Evolutionary conservation across 2,888 invertebrate genomes (phyloP), one percentile per base, ranked within the genome.

Genomic region (Troides aeacus): DNA sequence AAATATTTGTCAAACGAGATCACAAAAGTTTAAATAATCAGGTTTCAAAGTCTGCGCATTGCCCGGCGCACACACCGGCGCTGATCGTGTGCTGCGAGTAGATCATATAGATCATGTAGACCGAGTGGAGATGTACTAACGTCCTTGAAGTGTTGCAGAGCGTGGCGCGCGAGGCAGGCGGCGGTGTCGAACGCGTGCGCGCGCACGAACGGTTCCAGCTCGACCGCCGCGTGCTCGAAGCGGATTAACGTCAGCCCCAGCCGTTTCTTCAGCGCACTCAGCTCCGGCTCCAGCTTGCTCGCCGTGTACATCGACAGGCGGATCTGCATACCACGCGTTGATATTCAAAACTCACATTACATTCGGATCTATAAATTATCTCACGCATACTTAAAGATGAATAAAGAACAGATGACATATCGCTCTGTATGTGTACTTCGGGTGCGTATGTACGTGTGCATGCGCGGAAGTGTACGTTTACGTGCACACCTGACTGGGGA

Each of bases 191-290:
- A 99, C 68, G 96, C 96, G 93, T 99, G 97, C 79, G 95, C 94
- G 77, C 97, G 95, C 64, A 95, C 94, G 85, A 98, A 99, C 1
- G 97, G 96, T 84, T 98, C 96, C 74, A 99, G 93, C 81, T 98
- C 97, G 18, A 99, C 97, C 59, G 96, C 94, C 18, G 99, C 99
- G 87, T 99, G 98, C 90, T 99, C 99, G 90, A 99, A 99, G 83
- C 97, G 97, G 76, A 99, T 97, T 70, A 99, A 93, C 60, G 97
- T 97, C 60, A 99, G 92, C 1, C 97, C 97, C 67, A 98, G 93
- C 73, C 96, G 95, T 72, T 96, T 95, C 92, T 99, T 99, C 68
- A 99, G 95, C 73, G 93, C 93, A 72, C 95, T 94, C 73, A 99
- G 93, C 78, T 97, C 95, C 0, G 84, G 81, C 75, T 90, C 89